phyloP scores from a whole-genome alignment of 2,113 vertebrate genomes.

The Bubo bubo region DNA sequence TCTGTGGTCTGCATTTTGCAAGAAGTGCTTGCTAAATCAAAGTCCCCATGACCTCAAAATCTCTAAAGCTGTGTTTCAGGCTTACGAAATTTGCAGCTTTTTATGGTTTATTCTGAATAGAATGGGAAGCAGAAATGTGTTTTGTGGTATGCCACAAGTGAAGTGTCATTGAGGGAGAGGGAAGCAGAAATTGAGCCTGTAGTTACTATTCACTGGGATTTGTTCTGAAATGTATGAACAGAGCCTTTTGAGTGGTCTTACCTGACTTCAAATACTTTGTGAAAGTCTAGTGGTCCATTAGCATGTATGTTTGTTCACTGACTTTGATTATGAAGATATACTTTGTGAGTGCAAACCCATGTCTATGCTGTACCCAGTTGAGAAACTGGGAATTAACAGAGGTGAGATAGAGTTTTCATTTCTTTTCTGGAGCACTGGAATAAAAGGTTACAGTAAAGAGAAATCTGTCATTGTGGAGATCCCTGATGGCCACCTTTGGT shows the following conservation, averaged over 20 bases:
- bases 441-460: rapidly evolving
- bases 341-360: background rate
- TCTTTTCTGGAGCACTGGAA: background rate
- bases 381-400: background rate
- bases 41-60: background rate
- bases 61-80: background rate
- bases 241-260: background rate
- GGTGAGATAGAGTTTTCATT: background rate
- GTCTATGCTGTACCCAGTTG: background rate
- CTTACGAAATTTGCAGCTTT: background rate
- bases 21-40: background rate
- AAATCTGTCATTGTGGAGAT: background rate
- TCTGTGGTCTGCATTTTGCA: background rate
- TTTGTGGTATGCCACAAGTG: background rate
- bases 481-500: rapidly evolving
- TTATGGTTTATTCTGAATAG: background rate
- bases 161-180: background rate
- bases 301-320: background rate
- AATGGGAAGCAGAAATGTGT: background rate
- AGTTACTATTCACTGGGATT: background rate
- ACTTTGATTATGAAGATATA: background rate
- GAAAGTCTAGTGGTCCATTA: background rate
- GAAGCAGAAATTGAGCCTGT: background rate
- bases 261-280: background rate
- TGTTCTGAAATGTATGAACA: background rate